A percentile compares a stretch with the other conserved stretches of the same genome.
These are phyloP conservation scores for Holotrichia oblita DNA, from an alignment of 1,140 invertebrate species.

Conservation along the genomic window DNA sequence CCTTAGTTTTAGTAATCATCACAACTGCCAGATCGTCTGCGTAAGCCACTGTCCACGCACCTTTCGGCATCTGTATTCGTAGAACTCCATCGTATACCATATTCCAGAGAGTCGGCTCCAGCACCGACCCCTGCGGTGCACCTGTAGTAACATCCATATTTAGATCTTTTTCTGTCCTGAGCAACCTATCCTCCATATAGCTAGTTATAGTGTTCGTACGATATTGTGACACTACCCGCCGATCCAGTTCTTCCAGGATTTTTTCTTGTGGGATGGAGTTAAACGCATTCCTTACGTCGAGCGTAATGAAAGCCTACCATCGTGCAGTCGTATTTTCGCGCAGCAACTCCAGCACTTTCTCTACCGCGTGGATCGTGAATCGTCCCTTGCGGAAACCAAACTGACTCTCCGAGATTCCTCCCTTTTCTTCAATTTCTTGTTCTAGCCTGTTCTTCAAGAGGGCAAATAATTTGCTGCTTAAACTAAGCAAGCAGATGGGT, in stretches of 20 bases:
- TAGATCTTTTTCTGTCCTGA: not conserved
- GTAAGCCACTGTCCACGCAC: not conserved
- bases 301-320: slow-evolving; percentile 40
- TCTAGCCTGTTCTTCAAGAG: slow-evolving; percentile 22
- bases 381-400: slow-evolving; percentile 40
- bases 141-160: not conserved
- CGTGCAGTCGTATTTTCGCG: not conserved
- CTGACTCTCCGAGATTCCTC: slow-evolving; percentile 12
- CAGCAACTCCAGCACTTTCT: slow-evolving; percentile 1
- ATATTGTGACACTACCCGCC: not conserved
- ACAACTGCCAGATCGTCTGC: not conserved
- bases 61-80: no score
- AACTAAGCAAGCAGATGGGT: slow-evolving; percentile 37
- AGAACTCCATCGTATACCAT: no score
- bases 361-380: slow-evolving; percentile 30
- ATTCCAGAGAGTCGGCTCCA: not conserved
- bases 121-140: not conserved
- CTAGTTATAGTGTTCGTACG: not conserved
- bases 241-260: slow-evolving; percentile 37
- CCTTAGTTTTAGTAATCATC: not conserved
- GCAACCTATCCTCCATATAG: not conserved
- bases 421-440: slow-evolving; percentile 10
- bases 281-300: slow-evolving; percentile 47
- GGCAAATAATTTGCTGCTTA: slow-evolving; percentile 14
- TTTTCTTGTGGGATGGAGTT: slow-evolving; percentile 40